phyloP scores from a whole-genome alignment of 1,140 invertebrate genomes.

The Drosophila melanica region DNA sequence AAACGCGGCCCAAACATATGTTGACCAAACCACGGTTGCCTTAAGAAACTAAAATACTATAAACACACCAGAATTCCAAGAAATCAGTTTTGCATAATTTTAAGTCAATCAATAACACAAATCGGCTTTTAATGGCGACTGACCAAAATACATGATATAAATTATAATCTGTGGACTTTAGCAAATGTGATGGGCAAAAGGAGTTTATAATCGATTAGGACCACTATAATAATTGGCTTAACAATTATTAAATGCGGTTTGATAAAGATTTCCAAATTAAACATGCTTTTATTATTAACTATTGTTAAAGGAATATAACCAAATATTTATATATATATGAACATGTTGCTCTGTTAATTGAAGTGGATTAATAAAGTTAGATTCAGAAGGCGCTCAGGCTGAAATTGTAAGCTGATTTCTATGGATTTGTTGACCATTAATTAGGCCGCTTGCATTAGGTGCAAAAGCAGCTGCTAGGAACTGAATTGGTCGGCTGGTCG shows the following conservation, averaged over 20 bases:
- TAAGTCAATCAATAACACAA: not conserved
- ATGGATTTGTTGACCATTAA: conserved; percentile 29
- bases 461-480: too few relatives aligned
- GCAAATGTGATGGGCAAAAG: too few relatives aligned
- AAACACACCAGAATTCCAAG: not conserved
- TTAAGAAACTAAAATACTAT: not conserved
- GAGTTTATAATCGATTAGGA: not conserved
- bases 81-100: not conserved
- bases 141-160: too few relatives aligned
- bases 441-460: conserved; percentile 13
- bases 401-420: conserved; percentile 30
- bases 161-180: too few relatives aligned
- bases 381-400: not conserved
- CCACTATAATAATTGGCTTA: not conserved
- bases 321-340: too few relatives aligned
- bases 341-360: conserved; percentile 12
- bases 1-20: conserved; percentile 3
- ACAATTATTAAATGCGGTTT: not conserved
- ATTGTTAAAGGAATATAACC: too few relatives aligned
- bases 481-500: not conserved
- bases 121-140: too few relatives aligned
- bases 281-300: not conserved
- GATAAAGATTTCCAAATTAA: not conserved
- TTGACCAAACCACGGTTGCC: not conserved
- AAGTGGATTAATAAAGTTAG: conserved; percentile 6